Base-by-base conservation (phyloP, 2,888 invertebrate species). In the Anorthoa munda region DNA sequence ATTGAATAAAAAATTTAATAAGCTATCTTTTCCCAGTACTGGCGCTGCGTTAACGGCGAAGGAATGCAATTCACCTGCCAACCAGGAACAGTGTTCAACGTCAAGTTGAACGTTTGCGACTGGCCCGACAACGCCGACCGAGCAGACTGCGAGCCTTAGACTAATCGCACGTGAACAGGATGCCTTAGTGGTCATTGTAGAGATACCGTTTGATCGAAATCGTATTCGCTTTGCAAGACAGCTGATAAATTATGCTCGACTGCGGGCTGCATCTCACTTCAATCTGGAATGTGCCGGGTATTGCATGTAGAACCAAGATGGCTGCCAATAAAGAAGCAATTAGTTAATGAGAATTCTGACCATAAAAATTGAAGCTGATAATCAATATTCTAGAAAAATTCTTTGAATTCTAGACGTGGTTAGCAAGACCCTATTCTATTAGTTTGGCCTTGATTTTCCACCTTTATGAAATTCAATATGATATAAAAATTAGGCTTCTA, bases 31-130 rank as follows among this genome's bases (percentile, higher is more conserved):
- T 67, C 70, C n/a, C 94, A 98, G 98, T 99, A 98, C 89, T 98
- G 98, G 95, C 97, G 98, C 77, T 99, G 99, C 91, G 98, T 98
- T 31, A 97, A 98, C 91, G 98, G 98, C 9, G 97, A 97, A 89
- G 97, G 98, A 5, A 94, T 97, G 65, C 97, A 97, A 85, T 98
- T 98, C 90, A 96, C 97, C 18, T 99, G 99, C 90, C 97, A 97
- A 82, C 95, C 97, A 0, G 98, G 98, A 39, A 97, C 98, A 0
- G 97, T 98, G 5, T 99, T 98, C 96, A 98, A 98, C 89, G 97
- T 97, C 0, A 93, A 96, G 45, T 96, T 97, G 59, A 97, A 97
- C 87, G 97, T 98, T 21, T 99, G 99, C 92, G 98, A 98, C 92
- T 99, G 98, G 98, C 98, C 98, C 0, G 96, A 97, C 77, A 97